These are phyloP conservation scores for Piezodorus guildinii DNA, from an alignment of 1,140 invertebrate genomes.

Conservation along the genomic window DNA sequence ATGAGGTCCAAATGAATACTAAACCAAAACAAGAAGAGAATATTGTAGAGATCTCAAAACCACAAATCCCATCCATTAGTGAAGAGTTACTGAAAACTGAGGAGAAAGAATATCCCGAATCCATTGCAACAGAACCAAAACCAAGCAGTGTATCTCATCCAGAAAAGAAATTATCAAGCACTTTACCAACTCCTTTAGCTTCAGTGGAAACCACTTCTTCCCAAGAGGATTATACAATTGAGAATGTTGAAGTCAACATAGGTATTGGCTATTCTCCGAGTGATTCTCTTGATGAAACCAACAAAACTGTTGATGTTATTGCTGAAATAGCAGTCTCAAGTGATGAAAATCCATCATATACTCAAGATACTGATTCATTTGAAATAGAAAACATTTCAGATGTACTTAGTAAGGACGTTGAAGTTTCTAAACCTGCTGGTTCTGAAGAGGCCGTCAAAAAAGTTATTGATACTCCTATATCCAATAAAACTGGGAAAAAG, in stretches of 20 bases:
- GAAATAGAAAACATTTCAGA: background rate
- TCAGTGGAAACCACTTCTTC: slow-evolving; percentile 11
- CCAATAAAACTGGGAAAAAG: too few relatives aligned
- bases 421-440: too few relatives aligned
- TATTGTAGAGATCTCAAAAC: background rate
- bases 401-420: background rate
- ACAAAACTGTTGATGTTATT: background rate
- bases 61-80: background rate
- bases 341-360: slow-evolving; percentile 1
- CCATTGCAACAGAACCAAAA: too few relatives aligned
- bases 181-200: background rate
- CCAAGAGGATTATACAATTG: slow-evolving; percentile 9
- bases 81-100: background rate
- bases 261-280: background rate
- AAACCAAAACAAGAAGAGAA: background rate
- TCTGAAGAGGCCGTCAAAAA: too few relatives aligned
- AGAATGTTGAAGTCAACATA: slow-evolving; percentile 5
- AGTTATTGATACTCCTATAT: too few relatives aligned
- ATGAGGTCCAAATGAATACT: background rate
- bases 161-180: background rate
- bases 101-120: too few relatives aligned
- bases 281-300: slow-evolving; percentile 8
- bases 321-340: background rate
- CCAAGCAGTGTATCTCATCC: background rate
- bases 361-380: background rate